phyloP scores from a whole-genome alignment of 2,113 vertebrate genomes.

The Tyrannus savana region DNA sequence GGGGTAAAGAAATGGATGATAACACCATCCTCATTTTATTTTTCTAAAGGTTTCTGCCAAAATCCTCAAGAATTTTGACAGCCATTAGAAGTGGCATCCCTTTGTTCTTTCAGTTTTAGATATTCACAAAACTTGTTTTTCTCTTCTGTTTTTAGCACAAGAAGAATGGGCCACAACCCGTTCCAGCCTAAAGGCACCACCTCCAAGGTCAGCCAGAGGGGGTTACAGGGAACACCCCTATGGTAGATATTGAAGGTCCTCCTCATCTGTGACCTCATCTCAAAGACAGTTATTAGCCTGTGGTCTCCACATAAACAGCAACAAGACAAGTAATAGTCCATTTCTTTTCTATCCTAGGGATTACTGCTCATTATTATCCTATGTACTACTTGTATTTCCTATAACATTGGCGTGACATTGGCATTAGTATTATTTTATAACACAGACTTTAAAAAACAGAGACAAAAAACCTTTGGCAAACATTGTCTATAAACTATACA shows the following conservation, averaged over 20 bases:
- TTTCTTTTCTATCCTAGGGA: conserved; percentile 82
- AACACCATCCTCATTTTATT: neutral
- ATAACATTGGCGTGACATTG: conserved; percentile 75
- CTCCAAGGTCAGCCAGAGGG: conserved; percentile 90
- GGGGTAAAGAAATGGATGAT: neutral
- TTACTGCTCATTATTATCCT: conserved; percentile 76
- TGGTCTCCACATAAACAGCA: conserved; percentile 83
- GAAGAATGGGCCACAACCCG: conserved; percentile 91
- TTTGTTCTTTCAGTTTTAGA: neutral
- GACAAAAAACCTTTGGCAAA: conserved; percentile 68
- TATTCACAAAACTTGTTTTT: conserved; percentile 42
- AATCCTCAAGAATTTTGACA: neutral
- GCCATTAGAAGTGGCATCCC: neutral
- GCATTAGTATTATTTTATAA: conserved; percentile 80
- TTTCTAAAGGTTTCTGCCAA: neutral
- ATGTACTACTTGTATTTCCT: conserved; percentile 79
- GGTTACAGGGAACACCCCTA: conserved; percentile 98
- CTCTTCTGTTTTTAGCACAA: conserved; percentile 81
- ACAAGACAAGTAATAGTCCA: conserved; percentile 88
- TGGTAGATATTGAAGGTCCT: conserved; percentile 99
- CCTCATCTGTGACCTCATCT: conserved; percentile 83
- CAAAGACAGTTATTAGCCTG: conserved; percentile 83
- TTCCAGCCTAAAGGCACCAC: conserved; percentile 90
- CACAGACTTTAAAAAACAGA: conserved; percentile 71
- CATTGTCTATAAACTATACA: conserved; percentile 77